These are phyloP conservation scores for Pseudorhombus dupliciocellatus DNA, from an alignment of 2,113 vertebrate species.

Conservation along the genomic window DNA sequence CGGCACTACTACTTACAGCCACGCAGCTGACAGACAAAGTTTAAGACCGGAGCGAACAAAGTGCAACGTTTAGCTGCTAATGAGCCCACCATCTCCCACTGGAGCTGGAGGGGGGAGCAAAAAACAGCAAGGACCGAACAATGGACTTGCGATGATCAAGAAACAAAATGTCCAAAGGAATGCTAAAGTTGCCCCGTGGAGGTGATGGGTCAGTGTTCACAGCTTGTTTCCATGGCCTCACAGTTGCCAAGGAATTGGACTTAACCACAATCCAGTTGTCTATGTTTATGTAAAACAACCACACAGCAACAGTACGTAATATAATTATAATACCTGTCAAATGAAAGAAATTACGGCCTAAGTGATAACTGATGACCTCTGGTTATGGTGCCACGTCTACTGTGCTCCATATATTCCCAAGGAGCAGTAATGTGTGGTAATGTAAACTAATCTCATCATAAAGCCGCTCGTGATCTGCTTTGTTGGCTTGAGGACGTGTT, in stretches of 20 bases:
- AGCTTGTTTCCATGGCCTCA: neutral
- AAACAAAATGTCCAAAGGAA: neutral
- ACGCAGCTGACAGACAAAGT: neutral
- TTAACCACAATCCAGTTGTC: neutral
- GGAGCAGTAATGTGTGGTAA: neutral
- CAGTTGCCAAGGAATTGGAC: neutral
- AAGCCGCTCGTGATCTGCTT: conserved; percentile 4
- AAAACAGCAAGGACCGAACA: neutral
- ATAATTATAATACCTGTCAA: no score
- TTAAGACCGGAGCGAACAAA: neutral
- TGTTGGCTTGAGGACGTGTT: neutral
- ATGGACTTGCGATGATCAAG: neutral
- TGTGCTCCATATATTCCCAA: neutral
- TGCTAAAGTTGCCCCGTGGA: neutral
- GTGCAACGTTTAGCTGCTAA: neutral
- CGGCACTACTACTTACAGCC: neutral
- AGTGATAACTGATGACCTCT: no score
- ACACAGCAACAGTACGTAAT: neutral
- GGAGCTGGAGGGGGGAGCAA: neutral
- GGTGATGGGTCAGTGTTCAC: neutral
- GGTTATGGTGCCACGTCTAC: neutral
- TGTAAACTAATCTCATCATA: conserved; percentile 8
- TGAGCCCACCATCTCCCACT: neutral
- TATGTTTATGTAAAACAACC: neutral
- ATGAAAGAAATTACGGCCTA: neutral